Evolutionary conservation across 2,113 vertebrate species (phyloP), one percentile per base, ranked within the genome.

Genomic region (Pteropus alecto): DNA sequence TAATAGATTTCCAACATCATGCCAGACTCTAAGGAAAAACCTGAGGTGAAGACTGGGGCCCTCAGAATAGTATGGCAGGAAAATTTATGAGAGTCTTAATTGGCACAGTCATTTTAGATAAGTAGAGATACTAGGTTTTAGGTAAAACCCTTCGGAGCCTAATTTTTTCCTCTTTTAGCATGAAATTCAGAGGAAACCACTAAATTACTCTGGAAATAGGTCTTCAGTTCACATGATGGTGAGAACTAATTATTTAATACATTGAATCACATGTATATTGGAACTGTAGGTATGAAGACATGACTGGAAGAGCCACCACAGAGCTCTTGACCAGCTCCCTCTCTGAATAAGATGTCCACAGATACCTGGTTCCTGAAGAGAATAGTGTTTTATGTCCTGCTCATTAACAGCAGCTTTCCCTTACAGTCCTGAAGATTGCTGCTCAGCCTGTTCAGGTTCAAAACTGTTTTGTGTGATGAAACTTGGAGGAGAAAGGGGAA

Each of bases 121-220:
- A 82, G 28, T 28, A 73, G 54, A 91, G 33, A 88, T 24, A 48
- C 5, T 48, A 48, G 38, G 12, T 87, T 94, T 92, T 74, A 76
- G 67, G 43, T 70, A 61, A 93, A 92, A 83, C 51, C 11, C 61
- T 93, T 89, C 58, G 18, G 15, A 79, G 28, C 38, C 82, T 74
- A 83, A 84, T 94, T 68, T 90, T 93, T 94, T 82, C 38, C 35
- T 63, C 54, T 67, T 84, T 95, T 60, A 85, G 33, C 48, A 51
- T 7, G 38, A 51, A 88, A 87, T 93, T 92, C 51, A 83, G 63
- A 94, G 51, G 51, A 85, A 84, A 94, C 22, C 43, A 90, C 91
- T 82, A 91, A 93, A 33, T 89, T 87, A 46, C 76, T 86, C 48
- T 93, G 76, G 30, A 90, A 95, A 81, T 71, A 82, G n/a, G 48